Evolutionary conservation across 2,888 invertebrate genomes (phyloP).

Genomic region (Archips xylosteana): DNA sequence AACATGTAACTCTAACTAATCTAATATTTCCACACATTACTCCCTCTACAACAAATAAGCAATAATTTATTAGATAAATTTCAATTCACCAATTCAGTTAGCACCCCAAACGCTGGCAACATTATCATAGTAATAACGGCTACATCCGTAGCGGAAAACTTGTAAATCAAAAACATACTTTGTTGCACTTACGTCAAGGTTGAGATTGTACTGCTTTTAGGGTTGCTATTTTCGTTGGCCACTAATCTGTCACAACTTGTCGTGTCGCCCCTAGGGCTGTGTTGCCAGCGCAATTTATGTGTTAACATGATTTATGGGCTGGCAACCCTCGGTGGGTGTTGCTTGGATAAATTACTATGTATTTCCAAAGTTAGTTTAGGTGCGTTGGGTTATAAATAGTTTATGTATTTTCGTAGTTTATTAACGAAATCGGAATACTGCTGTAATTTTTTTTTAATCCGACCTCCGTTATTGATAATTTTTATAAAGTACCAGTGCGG

Average conservation of each 20-base stretch:
- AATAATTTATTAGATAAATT: slow-evolving; percentile 83
- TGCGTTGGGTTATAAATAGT: slow-evolving; percentile 17
- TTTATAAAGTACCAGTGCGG: too few relatives aligned
- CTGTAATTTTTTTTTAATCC: too few relatives aligned
- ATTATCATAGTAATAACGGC: slow-evolving; percentile 74
- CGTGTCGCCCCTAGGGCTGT: slow-evolving; percentile 66
- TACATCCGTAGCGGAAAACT: slow-evolving; percentile 38
- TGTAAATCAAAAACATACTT: slow-evolving; percentile 1
- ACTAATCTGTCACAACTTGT: slow-evolving; percentile 71
- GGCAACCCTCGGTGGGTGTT: slow-evolving; percentile 60
- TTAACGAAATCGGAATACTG: too few relatives aligned
- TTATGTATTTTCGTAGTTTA: background rate
- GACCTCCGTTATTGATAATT: too few relatives aligned
- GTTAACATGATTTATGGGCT: slow-evolving; percentile 81
- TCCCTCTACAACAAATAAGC: slow-evolving; percentile 57
- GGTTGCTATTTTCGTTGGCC: slow-evolving; percentile 47
- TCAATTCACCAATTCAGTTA: slow-evolving; percentile 79
- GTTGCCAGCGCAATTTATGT: slow-evolving; percentile 79
- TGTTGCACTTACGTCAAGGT: slow-evolving; percentile 22
- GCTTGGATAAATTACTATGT: slow-evolving; percentile 41
- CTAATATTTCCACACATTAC: slow-evolving; percentile 46
- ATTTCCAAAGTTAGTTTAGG: slow-evolving; percentile 37
- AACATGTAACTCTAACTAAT: slow-evolving; percentile 38
- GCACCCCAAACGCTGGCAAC: slow-evolving; percentile 67
- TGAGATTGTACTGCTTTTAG: slow-evolving; percentile 44